Percentiles rank a stretch among this genome's conserved stretches.
Evolutionary conservation across 2,888 invertebrate species (phyloP).

Genomic region (Cephus spinipes): DNA sequence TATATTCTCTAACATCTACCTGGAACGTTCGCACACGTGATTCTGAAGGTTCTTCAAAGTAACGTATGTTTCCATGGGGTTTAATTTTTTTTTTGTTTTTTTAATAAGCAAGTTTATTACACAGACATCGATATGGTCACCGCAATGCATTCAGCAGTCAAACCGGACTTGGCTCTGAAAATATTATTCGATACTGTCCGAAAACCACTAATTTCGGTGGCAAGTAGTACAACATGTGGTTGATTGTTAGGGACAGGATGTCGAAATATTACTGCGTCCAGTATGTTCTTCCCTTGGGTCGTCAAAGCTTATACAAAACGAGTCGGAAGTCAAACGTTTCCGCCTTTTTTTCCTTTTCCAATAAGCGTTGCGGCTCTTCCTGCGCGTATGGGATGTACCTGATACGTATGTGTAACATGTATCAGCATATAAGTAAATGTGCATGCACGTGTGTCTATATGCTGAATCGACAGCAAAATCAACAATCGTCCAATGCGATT

Average conservation of each 20-base stretch:
- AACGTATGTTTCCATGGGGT: background rate
- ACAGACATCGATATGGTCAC: background rate
- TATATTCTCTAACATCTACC: background rate
- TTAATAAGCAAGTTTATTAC: background rate
- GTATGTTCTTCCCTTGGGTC: background rate
- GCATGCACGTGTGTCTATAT: background rate
- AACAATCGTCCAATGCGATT: background rate
- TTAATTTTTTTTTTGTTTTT: background rate
- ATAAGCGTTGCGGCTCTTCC: conserved; percentile 1
- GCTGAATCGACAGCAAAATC: background rate
- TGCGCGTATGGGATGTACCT: background rate
- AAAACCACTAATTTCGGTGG: conserved; percentile 46
- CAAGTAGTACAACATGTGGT: conserved; percentile 42
- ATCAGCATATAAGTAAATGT: background rate
- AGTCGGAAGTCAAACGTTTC: conserved; percentile 7
- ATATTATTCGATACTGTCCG: conserved; percentile 33
- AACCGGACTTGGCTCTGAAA: background rate
- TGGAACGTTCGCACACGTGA: background rate
- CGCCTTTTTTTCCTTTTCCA: background rate
- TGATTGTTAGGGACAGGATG: conserved; percentile 47
- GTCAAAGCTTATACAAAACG: background rate
- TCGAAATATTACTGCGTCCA: conserved; percentile 28
- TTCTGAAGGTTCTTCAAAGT: background rate
- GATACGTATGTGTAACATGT: background rate
- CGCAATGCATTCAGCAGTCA: background rate